Base-by-base conservation (phyloP, 2,113 vertebrate species). In the Percina caprodes region DNA sequence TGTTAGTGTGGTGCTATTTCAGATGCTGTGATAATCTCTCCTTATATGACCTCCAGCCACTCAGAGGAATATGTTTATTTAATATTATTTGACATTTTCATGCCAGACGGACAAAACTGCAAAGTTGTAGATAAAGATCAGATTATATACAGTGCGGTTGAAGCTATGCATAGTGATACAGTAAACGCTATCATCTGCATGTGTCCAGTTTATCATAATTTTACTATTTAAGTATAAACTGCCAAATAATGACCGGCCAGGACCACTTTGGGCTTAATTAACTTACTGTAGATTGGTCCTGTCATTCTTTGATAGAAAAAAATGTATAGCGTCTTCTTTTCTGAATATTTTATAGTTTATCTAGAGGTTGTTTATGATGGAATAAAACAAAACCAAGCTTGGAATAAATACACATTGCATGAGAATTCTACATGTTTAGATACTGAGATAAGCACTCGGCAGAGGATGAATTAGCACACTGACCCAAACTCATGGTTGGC, bases 11-110 rank as follows among this genome's bases (percentile, higher is more conserved):
- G 66, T 66, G 58, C 61, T 5, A 56, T 60, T 70, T 59, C 65
- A 65, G 79, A 86, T 85, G 71, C 75, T 1, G 26, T 2, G 86
- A 86, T 88, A n/a, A 58, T 21, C 33, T 46, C 58, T 35, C 67
- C 56, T 48, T n/a, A 1, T n/a, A 2, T 60, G 63, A 62, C 60
- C 69, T 52, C 48, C 23, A 60, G 14, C 21, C 76, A 72, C 71
- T 76, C 33, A 2, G 56, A 76, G 79, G 69, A 77, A 72, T 14
- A 68, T 49, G 56, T 75, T 66, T 52, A 49, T 49, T 3, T 72
- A 54, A 77, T 33, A 45, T 62, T 48, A 23, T 66, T 75, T 84
- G 90, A 77, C 61, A 59, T 85, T 68, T 69, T 39, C 24, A 62
- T 45, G 70, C 60, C 76, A 73, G 48, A 70, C 80, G 65, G 80